Evolutionary conservation across 2,113 vertebrate species (phyloP).

Genomic region (Sceloporus undulatus): DNA sequence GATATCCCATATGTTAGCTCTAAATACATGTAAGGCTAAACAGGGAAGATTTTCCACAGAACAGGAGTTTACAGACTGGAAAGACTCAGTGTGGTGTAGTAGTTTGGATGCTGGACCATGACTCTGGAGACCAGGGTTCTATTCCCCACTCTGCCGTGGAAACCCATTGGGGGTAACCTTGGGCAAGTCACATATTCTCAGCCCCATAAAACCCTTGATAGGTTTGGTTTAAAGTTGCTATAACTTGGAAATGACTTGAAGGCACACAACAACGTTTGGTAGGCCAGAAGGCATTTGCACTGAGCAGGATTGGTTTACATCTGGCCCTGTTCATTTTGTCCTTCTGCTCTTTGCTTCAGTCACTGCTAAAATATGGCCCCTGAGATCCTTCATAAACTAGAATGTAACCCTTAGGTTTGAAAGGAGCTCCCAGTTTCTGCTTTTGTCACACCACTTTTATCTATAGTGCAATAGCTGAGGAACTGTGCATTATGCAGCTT

Average conservation of each 20-base stretch:
- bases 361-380: background rate
- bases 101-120: no score
- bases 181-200: no score
- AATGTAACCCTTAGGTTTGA: background rate
- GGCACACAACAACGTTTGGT: no score
- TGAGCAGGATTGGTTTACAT: background rate
- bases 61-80: background rate
- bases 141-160: no score
- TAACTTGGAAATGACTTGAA: no score
- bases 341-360: background rate
- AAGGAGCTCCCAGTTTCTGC: background rate
- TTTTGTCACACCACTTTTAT: background rate
- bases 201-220: no score
- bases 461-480: background rate
- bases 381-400: background rate
- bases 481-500: background rate
- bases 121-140: no score
- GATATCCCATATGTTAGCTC: background rate
- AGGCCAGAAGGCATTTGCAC: no score
- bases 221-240: no score
- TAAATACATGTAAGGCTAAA: background rate
- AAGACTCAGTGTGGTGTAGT: background rate
- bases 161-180: no score
- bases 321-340: background rate
- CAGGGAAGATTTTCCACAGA: background rate